Evolutionary conservation across 2,113 vertebrate genomes (phyloP), one percentile per base, ranked within the genome.

Genomic region (Triplophysa rosa): DNA sequence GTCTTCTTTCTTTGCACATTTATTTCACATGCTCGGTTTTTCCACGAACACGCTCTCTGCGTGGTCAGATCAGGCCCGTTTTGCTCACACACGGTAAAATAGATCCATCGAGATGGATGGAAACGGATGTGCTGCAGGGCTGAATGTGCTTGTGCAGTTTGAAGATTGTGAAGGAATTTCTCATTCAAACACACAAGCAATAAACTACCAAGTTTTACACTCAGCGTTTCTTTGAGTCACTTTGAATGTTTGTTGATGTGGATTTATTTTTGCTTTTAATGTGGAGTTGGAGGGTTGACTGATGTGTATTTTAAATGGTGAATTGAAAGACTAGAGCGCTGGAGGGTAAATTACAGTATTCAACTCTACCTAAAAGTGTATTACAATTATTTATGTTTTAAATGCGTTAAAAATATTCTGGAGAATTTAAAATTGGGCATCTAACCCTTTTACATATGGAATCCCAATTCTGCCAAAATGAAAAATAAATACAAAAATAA

Each of bases 201-300:
- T 86, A 86, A 86, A 86, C 75, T 77, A 80, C 83, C 63, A 69
- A 52, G 63, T 86, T 86, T 86, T 86, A 86, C 84, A 83, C 81
- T 6, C 2, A 45, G 17, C 14, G 59, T 54, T 21, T 74, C 26
- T 13, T 52, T 21, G 54, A 58, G 13, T 45, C 33, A 42, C 21
- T 29, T 62, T 1, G 54, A 61, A 42, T 70, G 49, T 13, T 52
- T 52, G 13, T 52, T 52, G 14, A 52, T 52, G 16, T 52, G 14
- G 49, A 52, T 19, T 52, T 13, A 16, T 52, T 52, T 17, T 52
- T 16, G 4, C 13, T 52, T 13, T 16, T 52, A 52, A 16, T 2
- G 14, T 14, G 45, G 47, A 16, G 13, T 6, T 14, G 47, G 47
- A 49, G 16, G 49, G 49, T 17, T 16, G 14, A 52, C 16, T 16